Conservation (phyloP, 2,113 vertebrate genomes). For the Ctenodactylus gundi region DNA sequence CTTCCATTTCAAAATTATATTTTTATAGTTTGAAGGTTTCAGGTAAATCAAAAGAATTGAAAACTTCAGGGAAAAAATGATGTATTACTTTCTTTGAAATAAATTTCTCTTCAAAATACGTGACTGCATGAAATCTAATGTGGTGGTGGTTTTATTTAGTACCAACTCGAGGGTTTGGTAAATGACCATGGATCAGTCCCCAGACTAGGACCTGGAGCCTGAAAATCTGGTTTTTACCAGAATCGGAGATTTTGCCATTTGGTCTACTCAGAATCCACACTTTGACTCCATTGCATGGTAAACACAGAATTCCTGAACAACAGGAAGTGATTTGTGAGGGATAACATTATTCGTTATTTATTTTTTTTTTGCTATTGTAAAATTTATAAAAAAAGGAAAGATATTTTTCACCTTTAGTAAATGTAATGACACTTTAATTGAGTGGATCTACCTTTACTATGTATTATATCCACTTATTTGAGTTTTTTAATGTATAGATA, state of each 20-base stretch:
- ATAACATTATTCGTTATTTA: background rate
- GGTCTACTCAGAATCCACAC: background rate
- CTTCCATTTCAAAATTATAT: background rate
- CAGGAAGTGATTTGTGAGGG: background rate
- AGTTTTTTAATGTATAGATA: background rate
- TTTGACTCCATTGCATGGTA: background rate
- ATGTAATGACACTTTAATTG: background rate
- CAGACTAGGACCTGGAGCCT: background rate
- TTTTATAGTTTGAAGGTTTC: background rate
- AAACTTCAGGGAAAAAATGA: conserved; percentile 9
- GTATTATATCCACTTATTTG: background rate
- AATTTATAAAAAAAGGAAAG: background rate
- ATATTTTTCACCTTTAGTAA: background rate
- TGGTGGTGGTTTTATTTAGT: background rate
- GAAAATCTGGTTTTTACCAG: background rate
- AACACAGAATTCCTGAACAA: background rate
- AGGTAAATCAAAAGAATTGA: background rate
- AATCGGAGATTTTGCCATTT: too few relatives aligned
- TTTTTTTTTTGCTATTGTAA: background rate
- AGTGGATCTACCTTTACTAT: background rate
- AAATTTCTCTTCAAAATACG: background rate
- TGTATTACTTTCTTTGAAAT: conserved; percentile 12
- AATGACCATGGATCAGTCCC: background rate
- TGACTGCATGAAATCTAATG: background rate
- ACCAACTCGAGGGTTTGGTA: background rate